These are phyloP conservation scores for Esperia sulphurella DNA, from an alignment of 2,888 invertebrate genomes.

Conservation along the genomic window DNA sequence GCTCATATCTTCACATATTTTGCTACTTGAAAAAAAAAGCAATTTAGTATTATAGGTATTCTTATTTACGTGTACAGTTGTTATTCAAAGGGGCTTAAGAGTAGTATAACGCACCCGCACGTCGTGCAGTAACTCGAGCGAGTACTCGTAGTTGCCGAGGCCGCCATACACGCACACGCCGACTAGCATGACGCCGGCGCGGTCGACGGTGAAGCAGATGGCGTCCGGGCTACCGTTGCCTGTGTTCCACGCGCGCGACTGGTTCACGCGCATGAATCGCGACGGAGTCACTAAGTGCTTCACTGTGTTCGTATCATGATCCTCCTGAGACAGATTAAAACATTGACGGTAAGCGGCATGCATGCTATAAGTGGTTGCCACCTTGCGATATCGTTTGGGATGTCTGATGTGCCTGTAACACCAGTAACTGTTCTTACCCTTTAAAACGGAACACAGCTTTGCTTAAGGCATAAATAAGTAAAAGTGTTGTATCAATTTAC, in stretches of 20 bases:
- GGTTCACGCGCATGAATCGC: slow-evolving; percentile 93
- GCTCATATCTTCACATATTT: too few relatives aligned
- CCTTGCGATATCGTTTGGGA: too few relatives aligned
- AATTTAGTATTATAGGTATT: too few relatives aligned
- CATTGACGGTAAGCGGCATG: too few relatives aligned
- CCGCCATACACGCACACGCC: slow-evolving; percentile 96
- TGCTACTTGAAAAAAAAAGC: too few relatives aligned
- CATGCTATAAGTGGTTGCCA: too few relatives aligned
- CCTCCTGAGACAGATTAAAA: slow-evolving; percentile 71
- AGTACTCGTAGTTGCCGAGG: slow-evolving; percentile 92
- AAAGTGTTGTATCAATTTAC: too few relatives aligned
- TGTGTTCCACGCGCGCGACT: slow-evolving; percentile 96
- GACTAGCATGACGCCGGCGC: slow-evolving; percentile 91
- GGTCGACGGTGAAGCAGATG: slow-evolving; percentile 95
- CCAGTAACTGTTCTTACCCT: too few relatives aligned
- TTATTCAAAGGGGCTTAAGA: neutral
- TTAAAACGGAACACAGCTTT: too few relatives aligned
- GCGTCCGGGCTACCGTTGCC: slow-evolving; percentile 98
- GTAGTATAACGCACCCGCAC: slow-evolving; percentile 37
- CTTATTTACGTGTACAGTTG: too few relatives aligned
- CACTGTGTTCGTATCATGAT: slow-evolving; percentile 83
- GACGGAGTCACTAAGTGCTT: slow-evolving; percentile 92
- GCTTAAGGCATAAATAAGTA: too few relatives aligned
- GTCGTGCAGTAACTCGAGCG: slow-evolving; percentile 91
- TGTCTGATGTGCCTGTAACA: too few relatives aligned